phyloP scores from a whole-genome alignment of 2,888 invertebrate species.

The Macrophya alboannulata region DNA sequence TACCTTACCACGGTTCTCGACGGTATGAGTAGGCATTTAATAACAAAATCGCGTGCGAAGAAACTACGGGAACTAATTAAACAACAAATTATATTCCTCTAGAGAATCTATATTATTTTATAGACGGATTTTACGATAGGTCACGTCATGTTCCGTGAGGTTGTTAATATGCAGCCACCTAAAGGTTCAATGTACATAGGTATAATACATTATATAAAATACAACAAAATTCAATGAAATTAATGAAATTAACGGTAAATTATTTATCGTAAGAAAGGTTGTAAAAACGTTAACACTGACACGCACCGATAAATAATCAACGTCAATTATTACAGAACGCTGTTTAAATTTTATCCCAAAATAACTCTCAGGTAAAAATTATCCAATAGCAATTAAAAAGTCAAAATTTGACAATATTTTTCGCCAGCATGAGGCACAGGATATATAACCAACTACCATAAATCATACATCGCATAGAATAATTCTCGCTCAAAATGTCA shows the following conservation, averaged over 20 bases:
- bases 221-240: background rate
- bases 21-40: background rate
- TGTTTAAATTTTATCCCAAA: background rate
- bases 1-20: background rate
- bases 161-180: background rate
- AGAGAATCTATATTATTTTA: conserved; percentile 23
- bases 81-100: conserved; percentile 4
- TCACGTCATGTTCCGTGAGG: conserved; percentile 35
- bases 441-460: background rate
- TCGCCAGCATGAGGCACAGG: background rate
- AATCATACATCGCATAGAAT: conserved; percentile 3
- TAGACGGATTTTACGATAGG: conserved; percentile 22
- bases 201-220: no score
- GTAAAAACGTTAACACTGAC: conserved; percentile 5
- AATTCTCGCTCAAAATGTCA: background rate
- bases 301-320: background rate
- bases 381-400: background rate
- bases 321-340: conserved; percentile 10
- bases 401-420: background rate
- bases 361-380: background rate
- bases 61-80: conserved; percentile 30
- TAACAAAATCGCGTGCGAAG: background rate
- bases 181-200: background rate
- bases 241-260: conserved; percentile 21
- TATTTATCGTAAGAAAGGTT: background rate